A percentile compares a stretch with the other conserved stretches of the same genome.
phyloP scores from a whole-genome alignment of 2,113 vertebrate genomes.

The Otus sunia region DNA sequence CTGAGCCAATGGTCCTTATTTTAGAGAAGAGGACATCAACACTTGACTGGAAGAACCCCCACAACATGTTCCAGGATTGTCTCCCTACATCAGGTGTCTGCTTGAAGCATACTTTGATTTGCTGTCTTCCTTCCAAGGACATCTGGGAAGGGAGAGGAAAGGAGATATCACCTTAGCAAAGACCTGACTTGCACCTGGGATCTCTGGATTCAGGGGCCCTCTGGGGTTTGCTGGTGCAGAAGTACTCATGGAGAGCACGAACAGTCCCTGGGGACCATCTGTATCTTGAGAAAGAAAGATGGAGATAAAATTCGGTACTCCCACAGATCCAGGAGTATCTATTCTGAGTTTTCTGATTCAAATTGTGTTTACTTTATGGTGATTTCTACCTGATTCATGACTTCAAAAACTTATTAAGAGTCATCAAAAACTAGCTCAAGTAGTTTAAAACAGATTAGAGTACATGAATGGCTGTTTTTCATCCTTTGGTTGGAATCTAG shows the following conservation, averaged over 20 bases:
- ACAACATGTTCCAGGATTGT: neutral
- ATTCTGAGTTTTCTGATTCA: neutral
- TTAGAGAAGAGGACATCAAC: neutral
- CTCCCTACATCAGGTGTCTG: neutral
- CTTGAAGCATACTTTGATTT: neutral
- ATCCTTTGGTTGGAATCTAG: neutral
- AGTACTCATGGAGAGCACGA: fast-evolving
- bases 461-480: neutral
- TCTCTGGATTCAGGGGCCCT: neutral
- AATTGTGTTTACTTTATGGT: neutral
- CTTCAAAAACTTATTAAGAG: neutral
- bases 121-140: neutral
- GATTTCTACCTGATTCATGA: neutral
- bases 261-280: neutral
- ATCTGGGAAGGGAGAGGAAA: neutral
- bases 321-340: neutral
- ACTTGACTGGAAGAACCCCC: neutral
- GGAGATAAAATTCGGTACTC: neutral
- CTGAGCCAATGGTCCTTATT: neutral
- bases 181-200: neutral
- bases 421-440: neutral
- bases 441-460: neutral
- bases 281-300: neutral
- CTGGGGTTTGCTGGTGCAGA: neutral
- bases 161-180: neutral